A percentile compares a stretch with the other conserved stretches of the same genome.
Evolutionary conservation across 2,113 vertebrate species (phyloP).

Genomic region (Brachyistius frenatus): DNA sequence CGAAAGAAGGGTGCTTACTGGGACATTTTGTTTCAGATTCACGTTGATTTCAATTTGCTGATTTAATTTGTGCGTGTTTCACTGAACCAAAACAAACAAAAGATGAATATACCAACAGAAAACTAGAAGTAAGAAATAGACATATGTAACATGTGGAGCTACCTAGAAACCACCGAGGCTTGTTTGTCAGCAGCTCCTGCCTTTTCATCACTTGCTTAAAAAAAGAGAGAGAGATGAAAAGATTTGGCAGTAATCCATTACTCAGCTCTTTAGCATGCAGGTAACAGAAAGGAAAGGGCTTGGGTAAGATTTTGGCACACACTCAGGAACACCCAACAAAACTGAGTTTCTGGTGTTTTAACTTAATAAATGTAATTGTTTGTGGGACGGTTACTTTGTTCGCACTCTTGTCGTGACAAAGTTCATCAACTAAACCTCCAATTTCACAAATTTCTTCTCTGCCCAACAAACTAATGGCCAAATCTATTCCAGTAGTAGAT

Average conservation of each 20-base stretch:
- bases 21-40: too few relatives aligned
- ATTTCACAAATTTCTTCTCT: not conserved
- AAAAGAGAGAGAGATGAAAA: not conserved
- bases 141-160: too few relatives aligned
- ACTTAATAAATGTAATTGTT: not conserved
- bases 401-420: not conserved
- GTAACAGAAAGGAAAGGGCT: constrained; percentile 3
- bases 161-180: too few relatives aligned
- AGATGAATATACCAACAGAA: too few relatives aligned
- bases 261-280: constrained; percentile 3
- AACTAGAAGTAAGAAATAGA: too few relatives aligned
- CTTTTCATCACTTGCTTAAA: not conserved
- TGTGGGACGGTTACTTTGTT: too few relatives aligned
- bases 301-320: constrained; percentile 2
- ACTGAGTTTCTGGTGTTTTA: not conserved
- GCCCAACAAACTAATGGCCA: not conserved
- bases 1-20: not conserved
- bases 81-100: too few relatives aligned
- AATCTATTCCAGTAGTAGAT: not conserved
- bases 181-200: too few relatives aligned
- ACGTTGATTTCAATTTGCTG: not conserved
- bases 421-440: constrained; percentile 2
- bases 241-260: constrained; percentile 18
- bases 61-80: not conserved
- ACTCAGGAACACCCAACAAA: constrained; percentile 35